Percentiles rank a stretch among this genome's conserved stretches.
phyloP scores from a whole-genome alignment of 2,888 invertebrate species.

The Emmelina monodactyla region DNA sequence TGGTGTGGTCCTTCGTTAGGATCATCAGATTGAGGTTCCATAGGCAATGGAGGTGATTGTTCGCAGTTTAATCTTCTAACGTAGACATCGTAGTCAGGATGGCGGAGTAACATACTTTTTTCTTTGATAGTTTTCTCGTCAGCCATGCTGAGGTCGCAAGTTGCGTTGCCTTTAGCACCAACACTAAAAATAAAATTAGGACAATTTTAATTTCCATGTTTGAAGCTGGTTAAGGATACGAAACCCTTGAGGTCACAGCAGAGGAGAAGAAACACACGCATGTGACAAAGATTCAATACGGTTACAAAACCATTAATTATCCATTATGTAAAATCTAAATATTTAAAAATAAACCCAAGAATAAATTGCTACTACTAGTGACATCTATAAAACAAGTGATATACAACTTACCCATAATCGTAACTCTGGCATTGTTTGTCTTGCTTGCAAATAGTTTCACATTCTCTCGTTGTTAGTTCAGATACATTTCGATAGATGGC shows the following conservation, averaged over 20 bases:
- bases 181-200: conserved; percentile 27
- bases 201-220: too few species aligned
- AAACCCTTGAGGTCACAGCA: too few species aligned
- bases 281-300: too few species aligned
- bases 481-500: conserved; percentile 69
- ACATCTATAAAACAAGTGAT: conserved; percentile 2
- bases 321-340: too few species aligned
- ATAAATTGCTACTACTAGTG: too few species aligned
- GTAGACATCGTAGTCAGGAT: conserved; percentile 54
- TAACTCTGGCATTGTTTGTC: conserved; percentile 70
- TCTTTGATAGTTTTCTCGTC: conserved; percentile 43
- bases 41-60: conserved; percentile 43
- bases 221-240: too few species aligned
- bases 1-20: conserved; percentile 29
- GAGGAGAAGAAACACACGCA: too few species aligned
- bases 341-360: too few species aligned
- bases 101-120: conserved; percentile 28
- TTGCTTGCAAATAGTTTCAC: conserved; percentile 70
- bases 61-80: conserved; percentile 45
- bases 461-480: conserved; percentile 66
- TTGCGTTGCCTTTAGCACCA: conserved; percentile 57
- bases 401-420: conserved; percentile 66
- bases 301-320: too few species aligned
- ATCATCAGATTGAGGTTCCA: conserved; percentile 34
- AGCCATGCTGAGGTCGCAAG: conserved; percentile 43